Conservation (phyloP, 2,888 invertebrate genomes). For the Idaea dimidiata region DNA sequence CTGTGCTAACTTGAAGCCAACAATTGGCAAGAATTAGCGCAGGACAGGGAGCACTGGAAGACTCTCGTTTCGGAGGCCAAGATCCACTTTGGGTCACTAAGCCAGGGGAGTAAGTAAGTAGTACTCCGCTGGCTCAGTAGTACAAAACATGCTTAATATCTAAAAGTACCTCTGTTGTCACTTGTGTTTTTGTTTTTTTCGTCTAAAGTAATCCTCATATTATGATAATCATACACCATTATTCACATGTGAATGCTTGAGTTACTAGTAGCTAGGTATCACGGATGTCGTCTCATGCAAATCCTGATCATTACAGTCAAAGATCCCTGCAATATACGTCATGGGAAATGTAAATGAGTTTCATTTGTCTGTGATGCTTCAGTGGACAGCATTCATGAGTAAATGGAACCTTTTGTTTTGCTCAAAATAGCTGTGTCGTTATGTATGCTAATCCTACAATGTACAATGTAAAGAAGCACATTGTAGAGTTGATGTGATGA, state of each 20-base stretch:
- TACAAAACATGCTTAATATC: no score
- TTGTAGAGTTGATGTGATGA: no score
- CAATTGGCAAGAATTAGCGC: no score
- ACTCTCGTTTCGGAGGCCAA: no score
- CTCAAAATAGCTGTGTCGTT: background rate
- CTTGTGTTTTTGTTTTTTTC: background rate
- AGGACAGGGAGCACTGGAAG: no score
- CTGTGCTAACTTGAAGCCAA: no score
- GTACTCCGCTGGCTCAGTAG: no score
- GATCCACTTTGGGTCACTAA: no score
- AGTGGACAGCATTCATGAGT: background rate
- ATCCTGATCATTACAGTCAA: background rate
- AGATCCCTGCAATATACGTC: background rate
- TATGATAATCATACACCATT: background rate
- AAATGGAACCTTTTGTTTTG: background rate
- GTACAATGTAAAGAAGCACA: conserved; percentile 3
- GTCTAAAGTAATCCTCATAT: background rate
- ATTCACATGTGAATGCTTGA: background rate
- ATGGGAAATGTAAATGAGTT: background rate
- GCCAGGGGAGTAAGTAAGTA: no score
- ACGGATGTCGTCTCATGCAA: background rate
- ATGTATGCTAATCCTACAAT: background rate
- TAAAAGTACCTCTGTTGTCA: background rate
- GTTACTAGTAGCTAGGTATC: background rate
- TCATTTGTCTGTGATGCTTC: background rate